Percentiles rank a stretch among this genome's conserved stretches.
Conservation (phyloP, 1,140 invertebrate genomes). For the Lutraria rhynchaena region DNA sequence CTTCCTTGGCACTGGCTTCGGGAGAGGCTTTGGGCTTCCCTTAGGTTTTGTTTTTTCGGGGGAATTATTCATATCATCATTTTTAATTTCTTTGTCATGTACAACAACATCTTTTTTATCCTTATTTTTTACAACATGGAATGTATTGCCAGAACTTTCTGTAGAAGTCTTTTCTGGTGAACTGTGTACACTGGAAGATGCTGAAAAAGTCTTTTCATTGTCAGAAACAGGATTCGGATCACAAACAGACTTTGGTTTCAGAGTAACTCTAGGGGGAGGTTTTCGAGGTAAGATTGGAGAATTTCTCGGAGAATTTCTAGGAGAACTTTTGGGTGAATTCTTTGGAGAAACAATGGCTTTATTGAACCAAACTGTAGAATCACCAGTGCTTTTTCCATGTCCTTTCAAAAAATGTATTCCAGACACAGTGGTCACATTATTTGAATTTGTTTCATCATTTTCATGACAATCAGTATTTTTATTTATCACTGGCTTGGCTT, state of each 20-base stretch:
- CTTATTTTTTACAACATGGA: background rate
- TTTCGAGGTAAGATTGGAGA: slow-evolving; percentile 10
- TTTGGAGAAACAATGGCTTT: slow-evolving; percentile 1
- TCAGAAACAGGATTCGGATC: too few species aligned
- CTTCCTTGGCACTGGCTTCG: slow-evolving; percentile 26
- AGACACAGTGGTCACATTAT: background rate
- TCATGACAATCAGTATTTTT: background rate
- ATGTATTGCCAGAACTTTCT: background rate
- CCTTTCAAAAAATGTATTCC: slow-evolving; percentile 29
- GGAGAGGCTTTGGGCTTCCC: background rate
- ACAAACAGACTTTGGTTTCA: background rate
- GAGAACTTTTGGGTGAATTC: slow-evolving; percentile 18
- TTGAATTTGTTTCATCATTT: background rate
- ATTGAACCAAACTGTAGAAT: slow-evolving; percentile 30
- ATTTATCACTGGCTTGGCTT: too few species aligned
- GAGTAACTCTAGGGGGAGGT: background rate
- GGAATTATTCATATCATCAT: background rate
- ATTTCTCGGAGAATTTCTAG: slow-evolving; percentile 13
- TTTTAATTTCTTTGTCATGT: slow-evolving; percentile 7
- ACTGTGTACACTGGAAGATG: slow-evolving; percentile 10
- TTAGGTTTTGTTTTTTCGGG: background rate
- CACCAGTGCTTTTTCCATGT: background rate
- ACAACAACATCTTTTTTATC: background rate
- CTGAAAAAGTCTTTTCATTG: slow-evolving; percentile 7
- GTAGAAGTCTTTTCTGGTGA: background rate